A percentile compares a stretch with the other conserved stretches of the same genome.
phyloP scores from a whole-genome alignment of 2,113 vertebrate genomes.

The Scortum barcoo region DNA sequence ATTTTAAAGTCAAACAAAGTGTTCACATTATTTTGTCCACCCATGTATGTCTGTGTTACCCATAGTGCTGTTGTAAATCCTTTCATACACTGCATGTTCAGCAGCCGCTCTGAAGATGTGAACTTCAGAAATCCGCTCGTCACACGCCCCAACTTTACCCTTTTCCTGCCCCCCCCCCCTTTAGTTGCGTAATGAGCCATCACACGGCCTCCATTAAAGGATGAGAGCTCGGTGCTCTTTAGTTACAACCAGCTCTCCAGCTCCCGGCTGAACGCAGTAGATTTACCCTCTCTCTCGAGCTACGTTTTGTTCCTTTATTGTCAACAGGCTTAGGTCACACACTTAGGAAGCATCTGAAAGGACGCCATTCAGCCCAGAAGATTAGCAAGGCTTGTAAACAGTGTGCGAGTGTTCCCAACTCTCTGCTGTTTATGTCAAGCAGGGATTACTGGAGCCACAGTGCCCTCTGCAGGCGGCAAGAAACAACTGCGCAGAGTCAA shows the following conservation, averaged over 20 bases:
- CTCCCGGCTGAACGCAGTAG: not conserved
- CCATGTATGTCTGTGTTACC: not conserved
- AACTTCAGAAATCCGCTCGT: slow-evolving; percentile 23
- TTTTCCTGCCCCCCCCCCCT: slow-evolving; percentile 9
- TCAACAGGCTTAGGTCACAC: slow-evolving; percentile 30
- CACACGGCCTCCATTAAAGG: slow-evolving; percentile 38
- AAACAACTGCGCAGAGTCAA: not conserved
- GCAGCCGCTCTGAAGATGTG: slow-evolving; percentile 6
- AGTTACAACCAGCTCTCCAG: slow-evolving; percentile 7
- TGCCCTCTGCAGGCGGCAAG: slow-evolving; percentile 67
- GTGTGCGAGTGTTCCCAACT: not conserved
- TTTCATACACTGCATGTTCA: not conserved
- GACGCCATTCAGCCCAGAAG: slow-evolving; percentile 36
- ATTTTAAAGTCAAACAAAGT: not conserved
- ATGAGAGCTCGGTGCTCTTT: slow-evolving; percentile 31
- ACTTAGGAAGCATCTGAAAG: slow-evolving; percentile 29
- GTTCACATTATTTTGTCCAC: not conserved
- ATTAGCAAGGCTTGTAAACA: slow-evolving; percentile 18
- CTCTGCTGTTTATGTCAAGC: not conserved
- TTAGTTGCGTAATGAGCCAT: slow-evolving; percentile 47
- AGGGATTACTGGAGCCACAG: slow-evolving; percentile 47
- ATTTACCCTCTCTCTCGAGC: slow-evolving; percentile 8
- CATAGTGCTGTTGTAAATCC: not conserved
- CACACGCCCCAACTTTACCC: slow-evolving; percentile 9
- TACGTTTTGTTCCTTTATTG: slow-evolving; percentile 16